These are phyloP conservation scores for Calosoma granatense DNA, from an alignment of 1,140 invertebrate genomes.

Conservation along the genomic window DNA sequence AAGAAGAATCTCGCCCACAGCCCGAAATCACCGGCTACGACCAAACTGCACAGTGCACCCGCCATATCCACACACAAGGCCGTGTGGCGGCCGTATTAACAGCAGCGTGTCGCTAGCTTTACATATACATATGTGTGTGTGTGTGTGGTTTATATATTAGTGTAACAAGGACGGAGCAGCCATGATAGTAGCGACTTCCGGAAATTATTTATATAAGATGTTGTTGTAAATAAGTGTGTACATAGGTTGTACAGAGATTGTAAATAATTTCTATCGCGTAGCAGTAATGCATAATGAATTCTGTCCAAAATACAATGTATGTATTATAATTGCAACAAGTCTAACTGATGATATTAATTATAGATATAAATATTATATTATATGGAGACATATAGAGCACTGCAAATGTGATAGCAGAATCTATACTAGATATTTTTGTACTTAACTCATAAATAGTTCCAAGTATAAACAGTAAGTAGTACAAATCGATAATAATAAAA, in stretches of 20 bases:
- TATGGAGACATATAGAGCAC: slow-evolving; percentile 21
- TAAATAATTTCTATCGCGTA: too few relatives aligned
- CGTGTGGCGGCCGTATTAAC: slow-evolving; percentile 67
- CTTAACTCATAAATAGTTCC: slow-evolving; percentile 17
- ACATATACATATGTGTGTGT: slow-evolving; percentile 12
- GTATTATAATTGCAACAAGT: slow-evolving; percentile 15
- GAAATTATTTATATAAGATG: too few relatives aligned
- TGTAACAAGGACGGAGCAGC: slow-evolving; percentile 18
- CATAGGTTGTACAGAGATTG: slow-evolving; percentile 1
- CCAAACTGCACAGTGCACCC: slow-evolving; percentile 44
- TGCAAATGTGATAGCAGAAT: slow-evolving; percentile 34
- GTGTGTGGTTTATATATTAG: not conserved
- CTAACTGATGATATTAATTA: slow-evolving; percentile 15
- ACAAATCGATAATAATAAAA: not conserved
- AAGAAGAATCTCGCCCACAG: slow-evolving; percentile 33
- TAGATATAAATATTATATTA: slow-evolving; percentile 10
- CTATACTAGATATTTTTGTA: slow-evolving; percentile 34
- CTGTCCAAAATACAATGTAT: slow-evolving; percentile 14
- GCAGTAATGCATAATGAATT: too few relatives aligned
- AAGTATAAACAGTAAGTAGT: slow-evolving; percentile 13
- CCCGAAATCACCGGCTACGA: slow-evolving; percentile 41
- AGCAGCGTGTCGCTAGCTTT: not conserved
- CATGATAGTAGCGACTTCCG: too few relatives aligned
- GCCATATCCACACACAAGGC: slow-evolving; percentile 47
- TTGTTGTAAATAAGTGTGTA: slow-evolving; percentile 16